Evolutionary conservation across 2,888 invertebrate genomes (phyloP).

Genomic region (Crocallis elinguaria): DNA sequence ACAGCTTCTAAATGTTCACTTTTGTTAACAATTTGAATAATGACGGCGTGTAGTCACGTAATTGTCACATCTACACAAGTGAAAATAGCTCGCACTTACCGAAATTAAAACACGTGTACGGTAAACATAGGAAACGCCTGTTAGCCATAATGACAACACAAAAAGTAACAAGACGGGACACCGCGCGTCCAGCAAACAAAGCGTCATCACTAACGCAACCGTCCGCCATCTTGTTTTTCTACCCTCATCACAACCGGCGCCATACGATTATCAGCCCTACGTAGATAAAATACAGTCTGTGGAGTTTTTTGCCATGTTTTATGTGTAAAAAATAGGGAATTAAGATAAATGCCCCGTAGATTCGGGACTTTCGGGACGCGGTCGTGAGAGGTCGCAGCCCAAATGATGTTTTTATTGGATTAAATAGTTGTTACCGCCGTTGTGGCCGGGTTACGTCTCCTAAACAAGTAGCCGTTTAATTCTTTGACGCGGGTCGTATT

Average conservation of each 20-base stretch:
- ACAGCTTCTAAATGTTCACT: too few species aligned
- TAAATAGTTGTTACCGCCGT: constrained; percentile 22
- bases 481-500: constrained; percentile 1
- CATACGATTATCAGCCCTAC: constrained; percentile 8
- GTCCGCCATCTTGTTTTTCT: constrained; percentile 17
- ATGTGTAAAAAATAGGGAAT: constrained; percentile 24
- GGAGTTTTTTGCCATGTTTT: not conserved
- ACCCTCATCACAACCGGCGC: constrained; percentile 7
- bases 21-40: not conserved
- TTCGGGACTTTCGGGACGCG: constrained; percentile 18
- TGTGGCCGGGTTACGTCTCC: constrained; percentile 14
- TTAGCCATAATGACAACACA: constrained; percentile 31
- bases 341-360: constrained; percentile 26
- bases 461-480: constrained; percentile 3
- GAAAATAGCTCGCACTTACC: not conserved
- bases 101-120: constrained; percentile 5
- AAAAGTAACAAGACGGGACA: constrained; percentile 29
- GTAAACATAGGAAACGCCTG: constrained; percentile 17
- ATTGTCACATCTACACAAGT: not conserved
- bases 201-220: constrained; percentile 13
- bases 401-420: constrained; percentile 29
- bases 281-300: not conserved
- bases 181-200: constrained; percentile 25
- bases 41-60: not conserved
- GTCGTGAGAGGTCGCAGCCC: constrained; percentile 10